Percentiles rank a stretch among this genome's conserved stretches.
phyloP scores from a whole-genome alignment of 1,140 invertebrate species.

The Diploscapter pachys region DNA sequence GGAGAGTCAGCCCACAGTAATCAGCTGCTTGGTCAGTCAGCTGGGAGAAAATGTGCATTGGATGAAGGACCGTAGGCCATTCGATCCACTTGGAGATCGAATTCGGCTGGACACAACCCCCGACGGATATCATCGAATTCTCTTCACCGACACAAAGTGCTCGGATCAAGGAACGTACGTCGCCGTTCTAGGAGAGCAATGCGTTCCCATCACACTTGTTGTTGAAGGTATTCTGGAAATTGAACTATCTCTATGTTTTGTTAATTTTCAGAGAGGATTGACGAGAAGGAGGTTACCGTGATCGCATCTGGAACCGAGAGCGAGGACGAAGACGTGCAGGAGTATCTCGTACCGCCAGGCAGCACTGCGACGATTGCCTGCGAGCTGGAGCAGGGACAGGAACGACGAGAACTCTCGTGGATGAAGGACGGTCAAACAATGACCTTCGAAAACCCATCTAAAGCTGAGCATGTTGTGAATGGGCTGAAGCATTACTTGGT shows the following conservation, averaged over 20 bases:
- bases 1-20: constrained; percentile 52
- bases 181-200: constrained; percentile 42
- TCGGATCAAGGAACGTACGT: constrained; percentile 52
- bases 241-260: constrained; percentile 1
- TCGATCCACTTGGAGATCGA: constrained; percentile 6
- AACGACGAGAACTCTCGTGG: constrained; percentile 43
- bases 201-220: constrained; percentile 46
- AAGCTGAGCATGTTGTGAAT: constrained; percentile 55
- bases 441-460: constrained; percentile 32
- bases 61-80: constrained; percentile 43
- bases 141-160: constrained; percentile 25
- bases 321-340: constrained; percentile 52
- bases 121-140: constrained; percentile 40
- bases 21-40: constrained; percentile 40
- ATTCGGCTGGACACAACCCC: constrained; percentile 18
- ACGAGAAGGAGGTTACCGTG: constrained; percentile 53
- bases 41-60: constrained; percentile 38
- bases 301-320: constrained; percentile 44
- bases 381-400: constrained; percentile 47
- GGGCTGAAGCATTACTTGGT: constrained; percentile 54
- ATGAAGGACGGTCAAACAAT: constrained; percentile 42
- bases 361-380: constrained; percentile 56
- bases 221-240: constrained; percentile 48
- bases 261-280: constrained; percentile 46
- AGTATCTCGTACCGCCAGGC: constrained; percentile 53